phyloP scores from a whole-genome alignment of 2,888 invertebrate genomes.

The Athalia cordata region DNA sequence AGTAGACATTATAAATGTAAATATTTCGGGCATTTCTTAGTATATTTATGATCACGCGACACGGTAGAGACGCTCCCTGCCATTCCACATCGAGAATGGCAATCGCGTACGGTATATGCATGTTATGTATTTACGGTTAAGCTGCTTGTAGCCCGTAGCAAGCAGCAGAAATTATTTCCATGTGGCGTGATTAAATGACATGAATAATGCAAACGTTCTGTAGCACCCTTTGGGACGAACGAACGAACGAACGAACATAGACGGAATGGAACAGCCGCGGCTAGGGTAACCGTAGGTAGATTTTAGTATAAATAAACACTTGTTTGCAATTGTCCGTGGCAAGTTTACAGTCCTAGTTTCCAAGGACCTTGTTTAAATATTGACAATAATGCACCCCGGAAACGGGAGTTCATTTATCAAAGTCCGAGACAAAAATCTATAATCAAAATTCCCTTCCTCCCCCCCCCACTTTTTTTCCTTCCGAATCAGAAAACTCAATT shows the following conservation, averaged over 20 bases:
- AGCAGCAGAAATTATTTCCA: constrained; percentile 42
- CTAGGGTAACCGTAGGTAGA: constrained; percentile 14
- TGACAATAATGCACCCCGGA: constrained; percentile 12
- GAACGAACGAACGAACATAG: neutral
- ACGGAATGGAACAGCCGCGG: constrained; percentile 2
- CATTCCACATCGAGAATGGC: constrained; percentile 6
- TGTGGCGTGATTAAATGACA: constrained; percentile 45
- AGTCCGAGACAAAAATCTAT: no score
- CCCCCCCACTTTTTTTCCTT: no score
- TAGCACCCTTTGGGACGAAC: constrained; percentile 26
- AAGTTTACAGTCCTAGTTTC: constrained; percentile 35
- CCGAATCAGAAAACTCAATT: no score
- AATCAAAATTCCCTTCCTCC: no score
- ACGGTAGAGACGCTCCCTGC: constrained; percentile 34
- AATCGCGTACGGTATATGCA: neutral
- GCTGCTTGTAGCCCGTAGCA: no score
- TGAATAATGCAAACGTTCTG: constrained; percentile 45
- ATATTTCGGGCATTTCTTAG: constrained; percentile 41
- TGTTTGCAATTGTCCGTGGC: constrained; percentile 33
- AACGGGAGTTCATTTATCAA: neutral
- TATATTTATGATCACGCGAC: constrained; percentile 45
- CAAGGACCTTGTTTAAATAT: constrained; percentile 31
- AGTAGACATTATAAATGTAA: constrained; percentile 28
- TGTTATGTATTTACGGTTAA: no score
- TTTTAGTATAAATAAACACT: constrained; percentile 42